Evolutionary conservation across 30 jellyfish, hydroid and myxozoan genomes (phyloP).

Genomic region (Pseudorhiza aurosa): DNA sequence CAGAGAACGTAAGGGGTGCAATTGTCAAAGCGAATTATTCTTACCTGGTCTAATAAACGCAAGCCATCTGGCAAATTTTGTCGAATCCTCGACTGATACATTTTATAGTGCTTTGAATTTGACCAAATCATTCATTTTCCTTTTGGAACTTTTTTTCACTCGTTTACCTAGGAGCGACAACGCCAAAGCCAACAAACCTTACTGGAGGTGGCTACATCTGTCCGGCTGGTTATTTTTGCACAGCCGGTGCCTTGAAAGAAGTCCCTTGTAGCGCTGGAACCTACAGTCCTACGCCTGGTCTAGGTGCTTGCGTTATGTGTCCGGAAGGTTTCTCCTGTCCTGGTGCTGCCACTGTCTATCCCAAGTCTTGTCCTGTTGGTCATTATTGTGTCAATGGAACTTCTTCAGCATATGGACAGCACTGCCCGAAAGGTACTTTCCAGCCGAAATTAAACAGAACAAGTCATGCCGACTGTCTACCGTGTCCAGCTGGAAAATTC

Average conservation of each 20-base stretch:
- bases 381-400: constrained; percentile 84
- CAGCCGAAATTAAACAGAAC: constrained; percentile 77
- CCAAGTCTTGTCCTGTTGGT: constrained; percentile 88
- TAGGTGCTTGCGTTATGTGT: constrained; percentile 75
- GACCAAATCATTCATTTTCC: not conserved
- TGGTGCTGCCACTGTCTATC: constrained; percentile 68
- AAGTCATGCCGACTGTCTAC: constrained; percentile 54
- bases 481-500: constrained; percentile 89
- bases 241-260: constrained; percentile 78
- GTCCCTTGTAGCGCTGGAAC: constrained; percentile 78
- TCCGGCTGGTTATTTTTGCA: constrained; percentile 91
- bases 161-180: constrained; percentile 74
- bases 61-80: too few species aligned
- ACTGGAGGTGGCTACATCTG: constrained; percentile 90
- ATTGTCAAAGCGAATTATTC: too few species aligned
- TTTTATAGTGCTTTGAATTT: too few species aligned
- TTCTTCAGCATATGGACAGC: constrained; percentile 52
- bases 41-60: too few species aligned
- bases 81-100: too few species aligned
- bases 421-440: constrained; percentile 85
- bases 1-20: too few species aligned
- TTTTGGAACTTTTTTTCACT: not conserved
- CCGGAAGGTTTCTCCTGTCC: constrained; percentile 88
- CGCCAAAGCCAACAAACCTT: constrained; percentile 83
- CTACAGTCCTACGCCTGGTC: constrained; percentile 76